Base-by-base conservation (phyloP, 2,113 vertebrate genomes). In the Tupaia chinensis region DNA sequence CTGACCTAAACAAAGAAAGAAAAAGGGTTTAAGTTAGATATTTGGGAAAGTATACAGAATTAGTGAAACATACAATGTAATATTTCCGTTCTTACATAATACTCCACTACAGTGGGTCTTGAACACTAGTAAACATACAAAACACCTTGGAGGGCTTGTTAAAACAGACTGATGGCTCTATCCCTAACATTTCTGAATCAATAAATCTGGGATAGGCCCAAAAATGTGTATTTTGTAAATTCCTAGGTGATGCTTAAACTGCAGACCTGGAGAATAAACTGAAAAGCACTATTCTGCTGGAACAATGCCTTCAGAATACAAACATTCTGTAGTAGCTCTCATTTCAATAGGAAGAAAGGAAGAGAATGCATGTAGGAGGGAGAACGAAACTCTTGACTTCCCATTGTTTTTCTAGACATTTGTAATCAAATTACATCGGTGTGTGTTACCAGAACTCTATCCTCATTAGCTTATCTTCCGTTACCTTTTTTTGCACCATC, bases 1-100 rank as follows among this genome's bases (percentile, higher is more conserved):
- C 99, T 22, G 98, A 98, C 98, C 99, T 99, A 94, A 56, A 9
- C 79, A 92, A 95, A 98, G 90, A 56, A 83, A 77, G 6, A 95
- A 93, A 79, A 25, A 91, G 32, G 70, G 61, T 95, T 94, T 81
- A 95, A 86, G 13, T 20, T 83, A 9, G 27, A 69, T 92, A 82
- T 54, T 56, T 84, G 4, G 32, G 32, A 96, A 95, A 94, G 56
- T n/a, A 66, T 2, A 65, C 0, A 89, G 20, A 77, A 73, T 58
- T 58, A 27, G 1, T 44, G 65, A 89, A 85, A 95, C 54, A n/a
- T 79, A 74, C 19, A 88, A 53, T 9, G 27, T 58, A 69, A 81
- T n/a, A 83, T 9, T 9, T 61, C 27, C 17, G 29, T 32, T 65
- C 77, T 89, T 54, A 44, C 5, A 74, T 23, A 81, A 74, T 25